phyloP scores from a whole-genome alignment of 2,797 vertebrate species.

The Chaenodraco wilsoni region DNA sequence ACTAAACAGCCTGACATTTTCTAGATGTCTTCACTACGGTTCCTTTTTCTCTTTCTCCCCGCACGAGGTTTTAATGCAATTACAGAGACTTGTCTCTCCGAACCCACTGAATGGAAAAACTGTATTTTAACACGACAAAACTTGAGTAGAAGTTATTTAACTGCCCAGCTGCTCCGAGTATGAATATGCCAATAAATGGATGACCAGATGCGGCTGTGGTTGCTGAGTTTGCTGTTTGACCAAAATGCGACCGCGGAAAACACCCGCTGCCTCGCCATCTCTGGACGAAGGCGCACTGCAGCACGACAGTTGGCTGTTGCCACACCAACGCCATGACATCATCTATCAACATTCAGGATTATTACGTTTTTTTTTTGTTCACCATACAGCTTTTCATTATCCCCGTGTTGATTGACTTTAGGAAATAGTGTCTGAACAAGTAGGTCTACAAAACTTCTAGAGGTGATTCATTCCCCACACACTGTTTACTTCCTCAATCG shows the following conservation, averaged over 20 bases:
- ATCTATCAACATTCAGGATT: conserved; percentile 50
- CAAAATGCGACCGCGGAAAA: conserved; percentile 73
- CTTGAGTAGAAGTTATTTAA: conserved; percentile 54
- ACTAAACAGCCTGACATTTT: conserved; percentile 68
- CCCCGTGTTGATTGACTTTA: conserved; percentile 16
- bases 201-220: conserved; percentile 79
- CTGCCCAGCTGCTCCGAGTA: conserved; percentile 52
- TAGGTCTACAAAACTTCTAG: conserved; percentile 22
- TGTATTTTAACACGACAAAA: conserved; percentile 48
- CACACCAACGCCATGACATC: conserved; percentile 58
- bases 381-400: conserved; percentile 39
- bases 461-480: conserved; percentile 55
- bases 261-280: conserved; percentile 56
- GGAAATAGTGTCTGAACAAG: conserved; percentile 25
- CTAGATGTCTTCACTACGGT: conserved; percentile 58
- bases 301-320: conserved; percentile 43
- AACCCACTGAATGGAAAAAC: conserved; percentile 54
- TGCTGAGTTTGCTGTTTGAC: conserved; percentile 77
- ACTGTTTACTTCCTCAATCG: conserved; percentile 61
- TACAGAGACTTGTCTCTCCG: conserved; percentile 28
- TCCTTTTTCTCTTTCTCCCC: conserved; percentile 24
- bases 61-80: conserved; percentile 44
- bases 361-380: conserved; percentile 23
- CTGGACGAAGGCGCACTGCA: conserved; percentile 43
- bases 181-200: conserved; percentile 67